phyloP scores from a whole-genome alignment of 2,888 invertebrate species.

The Anticlea derivata region DNA sequence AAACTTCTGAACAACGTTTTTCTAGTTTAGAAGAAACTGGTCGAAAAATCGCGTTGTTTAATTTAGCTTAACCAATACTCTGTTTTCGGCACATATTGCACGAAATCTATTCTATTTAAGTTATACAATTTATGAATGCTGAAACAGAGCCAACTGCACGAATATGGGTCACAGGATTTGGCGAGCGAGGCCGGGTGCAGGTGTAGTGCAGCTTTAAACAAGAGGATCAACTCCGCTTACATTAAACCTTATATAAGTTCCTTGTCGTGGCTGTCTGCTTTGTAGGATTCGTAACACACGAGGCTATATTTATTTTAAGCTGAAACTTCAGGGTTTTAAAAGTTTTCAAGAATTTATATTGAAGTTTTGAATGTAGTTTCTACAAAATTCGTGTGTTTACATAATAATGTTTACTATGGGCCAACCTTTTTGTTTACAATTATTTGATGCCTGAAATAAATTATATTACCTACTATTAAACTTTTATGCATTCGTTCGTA shows the following conservation, averaged over 20 bases:
- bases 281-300: slow-evolving; percentile 21
- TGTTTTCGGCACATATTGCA: neutral
- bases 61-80: too few relatives aligned
- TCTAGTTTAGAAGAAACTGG: too few relatives aligned
- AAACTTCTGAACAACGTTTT: too few relatives aligned
- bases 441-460: too few relatives aligned
- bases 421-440: too few relatives aligned
- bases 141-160: slow-evolving; percentile 44
- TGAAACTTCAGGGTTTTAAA: slow-evolving; percentile 1
- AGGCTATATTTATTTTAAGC: slow-evolving; percentile 20
- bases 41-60: too few relatives aligned
- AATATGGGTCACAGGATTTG: slow-evolving; percentile 52
- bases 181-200: slow-evolving; percentile 40
- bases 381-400: too few relatives aligned
- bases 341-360: neutral
- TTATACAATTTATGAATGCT: slow-evolving; percentile 44
- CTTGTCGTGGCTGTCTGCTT: slow-evolving; percentile 30
- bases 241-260: slow-evolving; percentile 37
- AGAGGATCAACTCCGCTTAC: slow-evolving; percentile 37
- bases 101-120: neutral
- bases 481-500: too few relatives aligned
- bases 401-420: too few relatives aligned
- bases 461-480: too few relatives aligned
- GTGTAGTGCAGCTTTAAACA: slow-evolving; percentile 41
- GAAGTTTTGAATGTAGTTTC: too few relatives aligned